Evolutionary conservation across 2,113 vertebrate genomes (phyloP).

Genomic region (Protomyctophum bolini): DNA sequence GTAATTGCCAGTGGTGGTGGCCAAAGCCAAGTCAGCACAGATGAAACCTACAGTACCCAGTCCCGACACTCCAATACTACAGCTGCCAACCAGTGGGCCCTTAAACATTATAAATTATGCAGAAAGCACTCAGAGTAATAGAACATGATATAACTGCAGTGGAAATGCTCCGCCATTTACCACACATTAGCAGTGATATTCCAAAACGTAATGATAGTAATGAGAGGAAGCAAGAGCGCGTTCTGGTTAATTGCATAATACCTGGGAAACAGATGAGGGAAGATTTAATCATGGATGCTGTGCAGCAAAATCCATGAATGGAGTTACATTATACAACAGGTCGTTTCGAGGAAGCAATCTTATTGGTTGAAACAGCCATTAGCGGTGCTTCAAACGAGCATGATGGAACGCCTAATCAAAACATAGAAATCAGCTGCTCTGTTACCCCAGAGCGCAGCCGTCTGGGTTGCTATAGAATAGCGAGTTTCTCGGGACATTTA

Average conservation of each 20-base stretch:
- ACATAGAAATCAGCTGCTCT: too few species aligned
- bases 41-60: constrained; percentile 10
- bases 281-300: constrained; percentile 38
- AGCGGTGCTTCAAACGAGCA: too few species aligned
- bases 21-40: constrained; percentile 37
- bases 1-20: constrained; percentile 19
- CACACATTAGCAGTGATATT: constrained; percentile 22
- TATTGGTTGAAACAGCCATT: too few species aligned
- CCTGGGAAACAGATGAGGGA: background rate
- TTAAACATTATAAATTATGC: constrained; percentile 34
- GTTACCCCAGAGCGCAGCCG: too few species aligned
- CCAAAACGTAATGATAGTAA: background rate
- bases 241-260: background rate
- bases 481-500: too few species aligned
- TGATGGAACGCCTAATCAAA: too few species aligned
- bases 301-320: background rate
- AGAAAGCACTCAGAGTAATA: constrained; percentile 30
- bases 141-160: constrained; percentile 29
- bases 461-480: too few species aligned
- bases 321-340: too few species aligned
- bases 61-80: constrained; percentile 21
- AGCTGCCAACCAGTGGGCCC: constrained; percentile 29
- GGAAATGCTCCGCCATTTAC: constrained; percentile 9
- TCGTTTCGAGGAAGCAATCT: too few species aligned
- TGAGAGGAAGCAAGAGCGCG: constrained; percentile 14